These are phyloP conservation scores for Aleadryas rufinucha DNA, from an alignment of 2,113 vertebrate species.

Conservation along the genomic window DNA sequence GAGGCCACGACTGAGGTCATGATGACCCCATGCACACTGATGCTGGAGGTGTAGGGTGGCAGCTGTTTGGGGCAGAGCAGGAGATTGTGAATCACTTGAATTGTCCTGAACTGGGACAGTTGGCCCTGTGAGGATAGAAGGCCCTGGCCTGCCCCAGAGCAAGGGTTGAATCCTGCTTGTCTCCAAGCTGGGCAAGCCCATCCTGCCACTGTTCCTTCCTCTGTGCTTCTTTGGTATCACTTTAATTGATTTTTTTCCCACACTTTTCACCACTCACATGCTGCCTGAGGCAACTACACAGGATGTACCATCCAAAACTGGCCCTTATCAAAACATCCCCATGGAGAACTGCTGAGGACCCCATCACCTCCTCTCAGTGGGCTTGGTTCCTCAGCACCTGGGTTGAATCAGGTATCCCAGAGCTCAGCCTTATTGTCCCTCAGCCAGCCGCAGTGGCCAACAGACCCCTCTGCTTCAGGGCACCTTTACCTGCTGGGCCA, in stretches of 20 bases:
- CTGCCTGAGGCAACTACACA: background rate
- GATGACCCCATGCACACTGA: rapidly evolving
- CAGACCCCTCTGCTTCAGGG: background rate
- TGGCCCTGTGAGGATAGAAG: background rate
- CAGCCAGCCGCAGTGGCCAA: rapidly evolving
- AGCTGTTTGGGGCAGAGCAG: background rate
- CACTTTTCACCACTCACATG: background rate
- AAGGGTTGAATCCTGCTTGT: background rate
- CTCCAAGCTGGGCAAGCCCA: background rate
- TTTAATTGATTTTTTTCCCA: background rate
- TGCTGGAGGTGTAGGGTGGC: background rate
- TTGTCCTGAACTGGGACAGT: background rate
- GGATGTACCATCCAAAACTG: background rate
- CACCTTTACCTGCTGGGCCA: background rate
- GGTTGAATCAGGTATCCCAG: background rate
- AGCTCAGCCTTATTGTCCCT: background rate
- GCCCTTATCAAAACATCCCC: background rate
- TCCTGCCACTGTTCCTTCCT: background rate
- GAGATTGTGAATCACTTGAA: background rate
- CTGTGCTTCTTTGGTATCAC: background rate
- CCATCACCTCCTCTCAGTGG: background rate
- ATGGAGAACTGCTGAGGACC: background rate
- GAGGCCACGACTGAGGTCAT: background rate
- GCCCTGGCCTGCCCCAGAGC: background rate
- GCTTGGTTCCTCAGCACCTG: background rate